Evolutionary conservation across 1,140 invertebrate species (phyloP), one percentile per base, ranked within the genome.

Genomic region (Octopus bimaculoides): DNA sequence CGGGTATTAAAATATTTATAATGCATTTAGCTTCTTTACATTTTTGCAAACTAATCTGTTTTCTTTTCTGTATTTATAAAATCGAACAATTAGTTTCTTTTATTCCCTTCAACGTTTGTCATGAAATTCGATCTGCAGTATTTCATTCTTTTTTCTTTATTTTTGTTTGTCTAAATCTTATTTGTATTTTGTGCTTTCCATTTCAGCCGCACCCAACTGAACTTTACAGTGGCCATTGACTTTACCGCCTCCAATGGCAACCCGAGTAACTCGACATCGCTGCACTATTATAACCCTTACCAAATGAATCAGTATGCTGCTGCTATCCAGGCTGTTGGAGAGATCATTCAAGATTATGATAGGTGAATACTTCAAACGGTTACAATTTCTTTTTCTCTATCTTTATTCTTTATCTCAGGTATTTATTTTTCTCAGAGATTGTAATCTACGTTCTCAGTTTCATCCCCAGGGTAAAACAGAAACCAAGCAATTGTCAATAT

Each of bases 241-340:
- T 94, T 94, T 85, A 94, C 93, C 20, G 92, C 91, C 12, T 94
- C 93, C 14, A 94, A 94, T 91, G 92, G 93, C 20, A 91, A 92
- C 82, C 92, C 93, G 17, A 83, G 88, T 41, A 84, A 89, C 66
- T 90, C 92, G 0, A 85, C 88, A 6, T 93, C 92, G 2, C 88
- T 94, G 6, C 93, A 94, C 87, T 92, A 91, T 81, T 86, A 92
- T 54, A 89, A 90, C 82, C 85, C 89, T 1, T 84, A 88, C 26
- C 79, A 89, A 55, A 89, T 88, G 75, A 94, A 93, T 88, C 91
- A 92, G 80, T 94, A 94, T 79, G 80, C 84, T 52, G 79, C 84
- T 52, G 87, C 87, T 12, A 91, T 94, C 54, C 86, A 87, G 71
- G 88, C 92, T 52, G 92, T 94, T 6, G 93, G 92, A 7, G 90